These are phyloP conservation scores for Synanceia verrucosa DNA, from an alignment of 2,797 vertebrate genomes.

Conservation along the genomic window DNA sequence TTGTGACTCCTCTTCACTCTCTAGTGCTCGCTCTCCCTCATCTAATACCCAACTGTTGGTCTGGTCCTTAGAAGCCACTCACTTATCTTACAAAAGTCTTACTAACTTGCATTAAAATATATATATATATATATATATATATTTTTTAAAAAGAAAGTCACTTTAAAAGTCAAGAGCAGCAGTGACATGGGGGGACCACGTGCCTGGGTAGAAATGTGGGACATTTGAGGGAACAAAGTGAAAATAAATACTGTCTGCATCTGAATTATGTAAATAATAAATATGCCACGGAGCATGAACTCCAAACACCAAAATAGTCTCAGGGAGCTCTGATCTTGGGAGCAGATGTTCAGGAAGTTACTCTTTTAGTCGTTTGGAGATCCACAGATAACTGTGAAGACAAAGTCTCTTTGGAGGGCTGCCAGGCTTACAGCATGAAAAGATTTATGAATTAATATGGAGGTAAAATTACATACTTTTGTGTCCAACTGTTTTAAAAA, in stretches of 20 bases:
- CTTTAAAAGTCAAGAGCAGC: not conserved
- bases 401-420: slow-evolving; percentile 32
- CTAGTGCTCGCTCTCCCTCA: slow-evolving; percentile 41
- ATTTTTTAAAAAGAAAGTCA: not conserved
- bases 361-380: slow-evolving; percentile 61
- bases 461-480: not conserved
- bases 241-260: slow-evolving; percentile 77
- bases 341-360: slow-evolving; percentile 84
- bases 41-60: slow-evolving; percentile 42
- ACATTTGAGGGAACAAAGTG: slow-evolving; percentile 52
- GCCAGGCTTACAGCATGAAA: slow-evolving; percentile 30
- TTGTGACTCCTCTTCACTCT: slow-evolving; percentile 72
- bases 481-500: not conserved
- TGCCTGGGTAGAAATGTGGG: slow-evolving; percentile 31
- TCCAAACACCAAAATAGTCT: slow-evolving; percentile 76
- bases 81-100: slow-evolving; percentile 19
- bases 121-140: no score
- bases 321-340: slow-evolving; percentile 73
- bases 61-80: slow-evolving; percentile 17
- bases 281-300: slow-evolving; percentile 66
- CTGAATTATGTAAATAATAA: slow-evolving; percentile 78
- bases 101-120: slow-evolving; percentile 6
- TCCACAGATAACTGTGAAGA: slow-evolving; percentile 61
- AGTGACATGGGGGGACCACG: not conserved
- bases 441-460: not conserved